Evolutionary conservation across 2,113 vertebrate genomes (phyloP), one percentile per base, ranked within the genome.

Genomic region (Eleginops maclovinus): DNA sequence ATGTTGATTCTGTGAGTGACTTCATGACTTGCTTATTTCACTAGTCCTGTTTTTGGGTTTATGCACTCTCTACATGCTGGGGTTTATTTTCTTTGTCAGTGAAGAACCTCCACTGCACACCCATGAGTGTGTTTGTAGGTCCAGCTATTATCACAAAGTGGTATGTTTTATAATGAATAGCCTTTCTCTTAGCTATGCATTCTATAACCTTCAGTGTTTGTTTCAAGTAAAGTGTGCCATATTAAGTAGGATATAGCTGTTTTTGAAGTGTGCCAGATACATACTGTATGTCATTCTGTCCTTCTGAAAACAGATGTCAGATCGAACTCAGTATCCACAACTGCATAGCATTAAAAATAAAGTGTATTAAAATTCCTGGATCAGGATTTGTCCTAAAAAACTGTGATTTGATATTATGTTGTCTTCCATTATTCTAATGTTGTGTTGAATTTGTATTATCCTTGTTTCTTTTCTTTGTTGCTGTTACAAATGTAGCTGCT

Each of bases 171-270:
- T 49, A 3, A 17, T 24, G 6, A 64, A 64, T 64, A 15, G 14
- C 14, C 36, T n/a, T 61, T 43, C 58, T n/a, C 28, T 4, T 3
- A 58, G 17, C 19, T 24, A 43, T 14, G 6, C 5, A 1, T 61
- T 64, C 9, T 19, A 49, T 65, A 17, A 63, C 43, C 36, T 62
- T 62, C 41, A 44, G 44, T 47, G 47, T 64, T 47, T 26, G 46
- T 16, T 28, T 47, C 61, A 65, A 17, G 41, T 11, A 11, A 21
- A 15, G 12, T 61, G 26, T 31, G 24, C 24, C 14, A 28, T 4
- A 49, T 49, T 65, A 17, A 28, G 22, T 26, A 2, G 24, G 41
- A 41, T 10, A 15, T 36, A 63, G 41, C 9, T 36, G 17, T 13
- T 50, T n/a, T 31, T n/a, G 50, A 12, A 50, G 3, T 31, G 17